These are phyloP conservation scores for Mastomys natalensis DNA, from an alignment of 2,113 vertebrate genomes.

Conservation along the genomic window DNA sequence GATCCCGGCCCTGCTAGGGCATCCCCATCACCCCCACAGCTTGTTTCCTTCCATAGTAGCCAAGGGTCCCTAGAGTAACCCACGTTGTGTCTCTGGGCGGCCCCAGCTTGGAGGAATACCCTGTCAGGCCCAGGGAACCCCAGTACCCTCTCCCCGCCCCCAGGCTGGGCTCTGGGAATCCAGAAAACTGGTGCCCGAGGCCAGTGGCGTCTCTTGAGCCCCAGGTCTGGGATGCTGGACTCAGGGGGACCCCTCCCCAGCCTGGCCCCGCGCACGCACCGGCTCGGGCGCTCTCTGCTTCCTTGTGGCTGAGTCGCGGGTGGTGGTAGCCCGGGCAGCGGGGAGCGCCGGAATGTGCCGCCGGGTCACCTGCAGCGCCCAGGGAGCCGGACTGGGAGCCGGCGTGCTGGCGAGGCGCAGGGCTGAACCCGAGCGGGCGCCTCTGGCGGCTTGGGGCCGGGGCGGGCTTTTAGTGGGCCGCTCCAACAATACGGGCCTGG, in stretches of 20 bases:
- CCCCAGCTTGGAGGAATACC: constrained; percentile 57
- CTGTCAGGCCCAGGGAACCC: constrained; percentile 73
- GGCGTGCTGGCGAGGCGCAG: constrained; percentile 79
- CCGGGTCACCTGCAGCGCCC: constrained; percentile 81
- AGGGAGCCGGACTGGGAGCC: constrained; percentile 73
- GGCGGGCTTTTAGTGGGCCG: constrained; percentile 92
- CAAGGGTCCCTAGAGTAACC: constrained; percentile 68
- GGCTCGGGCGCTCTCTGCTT: constrained; percentile 76
- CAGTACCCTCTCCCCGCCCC: constrained; percentile 67
- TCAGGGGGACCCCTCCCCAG: constrained; percentile 62
- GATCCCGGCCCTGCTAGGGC: constrained; percentile 65
- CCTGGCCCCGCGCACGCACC: constrained; percentile 80
- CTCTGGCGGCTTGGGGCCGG: constrained; percentile 87
- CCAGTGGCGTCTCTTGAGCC: constrained; percentile 30
- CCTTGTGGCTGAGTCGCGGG: constrained; percentile 70
- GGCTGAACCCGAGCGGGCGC: constrained; percentile 83
- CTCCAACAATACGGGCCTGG: constrained; percentile 94
- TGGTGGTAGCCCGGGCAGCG: constrained; percentile 51
- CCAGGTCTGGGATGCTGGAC: constrained; percentile 41
- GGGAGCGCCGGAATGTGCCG: constrained; percentile 78
- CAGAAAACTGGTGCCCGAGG: constrained; percentile 59
- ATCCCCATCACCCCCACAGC: constrained; percentile 54
- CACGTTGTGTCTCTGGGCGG: constrained; percentile 56
- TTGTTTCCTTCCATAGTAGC: constrained; percentile 58
- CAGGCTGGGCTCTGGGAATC: constrained; percentile 54